phyloP scores from a whole-genome alignment of 2,113 vertebrate genomes.

The Epinephelus cyanopodus region DNA sequence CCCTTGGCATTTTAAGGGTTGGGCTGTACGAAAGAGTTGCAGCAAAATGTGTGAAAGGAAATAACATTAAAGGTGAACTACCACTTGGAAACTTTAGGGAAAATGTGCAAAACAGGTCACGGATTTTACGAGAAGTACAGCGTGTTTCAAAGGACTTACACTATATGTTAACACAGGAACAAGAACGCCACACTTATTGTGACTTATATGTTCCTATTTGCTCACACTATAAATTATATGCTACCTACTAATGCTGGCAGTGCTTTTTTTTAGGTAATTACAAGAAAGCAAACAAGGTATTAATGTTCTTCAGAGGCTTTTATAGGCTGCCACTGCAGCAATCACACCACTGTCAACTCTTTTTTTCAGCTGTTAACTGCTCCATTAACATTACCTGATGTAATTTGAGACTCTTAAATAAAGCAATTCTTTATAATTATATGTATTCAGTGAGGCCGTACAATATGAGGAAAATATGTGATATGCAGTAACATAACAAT shows the following conservation, averaged over 20 bases:
- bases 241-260: no score
- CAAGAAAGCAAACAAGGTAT: background rate
- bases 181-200: background rate
- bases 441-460: no score
- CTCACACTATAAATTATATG: background rate
- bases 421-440: background rate
- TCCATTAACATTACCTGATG: background rate
- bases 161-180: background rate
- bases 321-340: background rate
- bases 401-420: background rate
- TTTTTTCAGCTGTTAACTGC: background rate
- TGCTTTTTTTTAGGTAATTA: background rate
- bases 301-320: background rate
- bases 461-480: no score
- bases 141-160: conserved; percentile 9
- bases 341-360: background rate
- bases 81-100: conserved; percentile 63
- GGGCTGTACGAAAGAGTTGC: conserved; percentile 88
- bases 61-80: conserved; percentile 64
- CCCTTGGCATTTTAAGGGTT: conserved; percentile 92
- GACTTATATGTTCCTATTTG: background rate
- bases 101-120: conserved; percentile 45
- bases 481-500: no score
- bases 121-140: conserved; percentile 5
- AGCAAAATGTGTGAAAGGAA: conserved; percentile 73